A percentile compares a stretch with the other conserved stretches of the same genome.
These are phyloP conservation scores for Arnoldichthys spilopterus DNA, from an alignment of 2,797 vertebrate genomes.

Conservation along the genomic window DNA sequence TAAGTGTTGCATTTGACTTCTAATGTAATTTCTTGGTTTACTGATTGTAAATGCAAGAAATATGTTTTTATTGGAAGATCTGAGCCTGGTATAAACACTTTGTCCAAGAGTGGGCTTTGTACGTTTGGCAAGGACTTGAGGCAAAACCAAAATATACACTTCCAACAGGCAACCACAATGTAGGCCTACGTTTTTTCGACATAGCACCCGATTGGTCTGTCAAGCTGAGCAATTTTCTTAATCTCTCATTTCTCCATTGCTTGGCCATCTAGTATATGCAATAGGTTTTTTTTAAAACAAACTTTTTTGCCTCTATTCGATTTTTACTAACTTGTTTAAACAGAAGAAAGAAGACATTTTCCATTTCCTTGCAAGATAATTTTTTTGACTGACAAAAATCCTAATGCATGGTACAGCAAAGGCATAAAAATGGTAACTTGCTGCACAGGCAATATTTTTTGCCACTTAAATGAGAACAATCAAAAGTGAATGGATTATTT, in stretches of 20 bases:
- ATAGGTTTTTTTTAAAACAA: background rate
- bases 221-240: background rate
- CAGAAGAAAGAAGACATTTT: background rate
- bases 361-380: background rate
- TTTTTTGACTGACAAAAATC: background rate
- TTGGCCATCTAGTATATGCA: conserved; percentile 1
- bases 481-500: background rate
- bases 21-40: conserved; percentile 17
- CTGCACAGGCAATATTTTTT: background rate
- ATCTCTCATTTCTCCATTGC: conserved; percentile 1
- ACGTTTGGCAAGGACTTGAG: conserved; percentile 36
- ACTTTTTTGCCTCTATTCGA: background rate
- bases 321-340: background rate
- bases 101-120: conserved; percentile 28
- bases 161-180: conserved; percentile 40
- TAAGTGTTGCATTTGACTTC: conserved; percentile 10
- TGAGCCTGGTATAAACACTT: conserved; percentile 22
- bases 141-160: conserved; percentile 32
- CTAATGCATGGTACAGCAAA: background rate
- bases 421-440: too few species aligned
- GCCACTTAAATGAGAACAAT: background rate
- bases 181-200: conserved; percentile 14
- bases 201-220: conserved; percentile 31
- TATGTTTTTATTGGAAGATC: conserved; percentile 23
- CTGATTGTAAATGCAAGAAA: conserved; percentile 29